These are phyloP conservation scores for Dendroctonus valens DNA, from an alignment of 1,140 invertebrate species.

Conservation along the genomic window DNA sequence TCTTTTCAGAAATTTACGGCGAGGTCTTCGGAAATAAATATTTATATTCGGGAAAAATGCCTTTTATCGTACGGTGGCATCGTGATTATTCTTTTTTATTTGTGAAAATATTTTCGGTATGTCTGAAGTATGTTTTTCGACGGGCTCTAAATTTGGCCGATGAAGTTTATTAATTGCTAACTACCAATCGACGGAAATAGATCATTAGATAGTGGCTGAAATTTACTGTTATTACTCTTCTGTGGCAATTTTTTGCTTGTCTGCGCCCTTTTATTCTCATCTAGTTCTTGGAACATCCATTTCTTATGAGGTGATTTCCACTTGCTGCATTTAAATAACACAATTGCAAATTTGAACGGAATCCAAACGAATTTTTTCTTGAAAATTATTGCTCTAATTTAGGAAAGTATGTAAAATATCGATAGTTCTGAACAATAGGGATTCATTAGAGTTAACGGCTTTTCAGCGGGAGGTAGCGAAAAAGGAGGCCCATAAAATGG, in stretches of 20 bases:
- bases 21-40: conserved; percentile 19
- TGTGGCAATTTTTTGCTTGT: too few species aligned
- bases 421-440: too few species aligned
- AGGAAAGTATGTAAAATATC: too few species aligned
- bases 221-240: not conserved
- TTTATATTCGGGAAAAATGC: conserved; percentile 20
- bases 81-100: conserved; percentile 18
- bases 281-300: too few species aligned
- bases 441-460: too few species aligned
- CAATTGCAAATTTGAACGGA: too few species aligned
- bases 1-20: conserved; percentile 18
- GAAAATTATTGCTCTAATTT: too few species aligned
- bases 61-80: conserved; percentile 23
- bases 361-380: too few species aligned
- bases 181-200: not conserved
- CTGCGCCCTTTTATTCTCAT: too few species aligned
- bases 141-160: conserved; percentile 20
- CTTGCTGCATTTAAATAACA: too few species aligned
- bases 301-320: too few species aligned
- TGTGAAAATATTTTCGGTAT: conserved; percentile 13
- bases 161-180: conserved; percentile 14
- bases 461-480: too few species aligned
- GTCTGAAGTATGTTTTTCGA: conserved; percentile 25
- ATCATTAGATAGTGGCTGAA: not conserved
- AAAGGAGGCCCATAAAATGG: not conserved